Evolutionary conservation across 2,797 vertebrate species (phyloP).

Genomic region (Platyrinchus mystaceus): DNA sequence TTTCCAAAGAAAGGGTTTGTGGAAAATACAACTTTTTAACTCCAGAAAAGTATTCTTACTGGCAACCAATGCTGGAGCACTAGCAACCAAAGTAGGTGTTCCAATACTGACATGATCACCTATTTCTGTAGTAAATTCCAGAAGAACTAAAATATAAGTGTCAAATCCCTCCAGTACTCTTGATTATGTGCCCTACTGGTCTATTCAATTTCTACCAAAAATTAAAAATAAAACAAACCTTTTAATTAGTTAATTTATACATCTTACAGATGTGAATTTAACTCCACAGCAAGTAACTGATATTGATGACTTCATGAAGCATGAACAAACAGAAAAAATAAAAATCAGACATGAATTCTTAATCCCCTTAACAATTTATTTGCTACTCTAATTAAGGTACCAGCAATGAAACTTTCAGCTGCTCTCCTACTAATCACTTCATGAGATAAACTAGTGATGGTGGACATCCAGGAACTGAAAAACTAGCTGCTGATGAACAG

Average conservation of each 20-base stretch:
- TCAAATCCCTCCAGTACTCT: not conserved
- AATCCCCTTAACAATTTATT: not conserved
- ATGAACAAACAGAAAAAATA: not conserved
- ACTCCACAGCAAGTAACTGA: not conserved
- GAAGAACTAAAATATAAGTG: not conserved
- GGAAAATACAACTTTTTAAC: not conserved
- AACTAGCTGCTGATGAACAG: not conserved
- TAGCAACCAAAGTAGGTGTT: not conserved
- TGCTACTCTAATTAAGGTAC: not conserved
- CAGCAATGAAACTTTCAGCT: not conserved
- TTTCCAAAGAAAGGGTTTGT: not conserved
- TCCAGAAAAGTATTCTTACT: not conserved
- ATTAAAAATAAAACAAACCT: not conserved
- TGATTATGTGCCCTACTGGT: not conserved
- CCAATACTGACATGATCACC: not conserved
- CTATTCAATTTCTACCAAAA: not conserved
- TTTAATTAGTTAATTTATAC: not conserved
- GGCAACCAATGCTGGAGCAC: not conserved
- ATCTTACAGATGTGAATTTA: not conserved
- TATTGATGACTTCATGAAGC: not conserved
- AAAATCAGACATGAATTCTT: not conserved
- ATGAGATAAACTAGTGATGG: not conserved
- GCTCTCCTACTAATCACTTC: not conserved
- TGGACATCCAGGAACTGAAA: not conserved
- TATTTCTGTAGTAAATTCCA: not conserved